Percentiles rank a stretch among this genome's conserved stretches.
Evolutionary conservation across 2,888 invertebrate species (phyloP).

Genomic region (Leptinotarsa peninsularis): DNA sequence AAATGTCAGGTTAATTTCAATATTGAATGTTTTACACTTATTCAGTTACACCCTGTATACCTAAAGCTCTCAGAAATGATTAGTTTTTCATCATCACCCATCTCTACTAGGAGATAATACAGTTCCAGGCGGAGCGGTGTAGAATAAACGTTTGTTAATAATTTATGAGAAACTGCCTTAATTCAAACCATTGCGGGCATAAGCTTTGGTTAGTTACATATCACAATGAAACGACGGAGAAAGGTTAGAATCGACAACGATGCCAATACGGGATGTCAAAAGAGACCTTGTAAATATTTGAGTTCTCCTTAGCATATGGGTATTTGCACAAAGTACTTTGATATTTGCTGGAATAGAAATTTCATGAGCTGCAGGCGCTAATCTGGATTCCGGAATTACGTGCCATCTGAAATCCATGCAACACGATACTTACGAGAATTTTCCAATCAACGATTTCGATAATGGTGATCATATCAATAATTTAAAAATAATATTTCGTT

Average conservation of each 20-base stretch:
- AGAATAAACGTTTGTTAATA: background rate
- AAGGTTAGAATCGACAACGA: conserved; percentile 1
- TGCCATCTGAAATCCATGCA: background rate
- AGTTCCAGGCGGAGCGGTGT: background rate
- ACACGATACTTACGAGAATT: background rate
- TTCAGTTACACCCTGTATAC: no score
- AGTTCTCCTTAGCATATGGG: background rate
- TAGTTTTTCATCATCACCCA: background rate
- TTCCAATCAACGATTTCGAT: background rate
- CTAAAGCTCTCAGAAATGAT: no score
- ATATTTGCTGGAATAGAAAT: background rate
- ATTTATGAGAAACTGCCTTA: conserved; percentile 13
- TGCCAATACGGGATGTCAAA: background rate
- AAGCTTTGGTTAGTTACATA: conserved; percentile 10
- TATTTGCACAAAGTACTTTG: conserved; percentile 1
- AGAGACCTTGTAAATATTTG: conserved; percentile 6
- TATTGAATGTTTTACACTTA: no score
- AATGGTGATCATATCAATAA: no score
- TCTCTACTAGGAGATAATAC: background rate
- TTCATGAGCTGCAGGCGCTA: background rate
- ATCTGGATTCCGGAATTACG: background rate
- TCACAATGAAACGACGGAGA: conserved; percentile 2
- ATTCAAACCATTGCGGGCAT: background rate
- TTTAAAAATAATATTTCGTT: no score
- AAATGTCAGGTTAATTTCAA: no score